A percentile compares a stretch with the other conserved stretches of the same genome.
Conservation (phyloP, 2,113 vertebrate genomes). For the Callopanchax toddi region DNA sequence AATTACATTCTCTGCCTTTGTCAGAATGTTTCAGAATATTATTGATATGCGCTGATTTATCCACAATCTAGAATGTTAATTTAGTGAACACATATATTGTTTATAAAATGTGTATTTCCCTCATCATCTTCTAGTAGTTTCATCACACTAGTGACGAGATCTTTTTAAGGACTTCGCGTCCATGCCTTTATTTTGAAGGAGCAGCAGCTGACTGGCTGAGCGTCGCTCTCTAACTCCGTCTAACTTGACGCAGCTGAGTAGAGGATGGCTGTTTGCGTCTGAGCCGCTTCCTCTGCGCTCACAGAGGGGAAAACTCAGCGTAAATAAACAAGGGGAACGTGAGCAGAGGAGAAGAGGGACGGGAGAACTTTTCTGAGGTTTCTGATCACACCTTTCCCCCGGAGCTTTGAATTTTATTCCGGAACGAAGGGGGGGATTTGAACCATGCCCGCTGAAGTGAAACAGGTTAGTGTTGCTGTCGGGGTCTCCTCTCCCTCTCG, state of each 20-base stretch:
- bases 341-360: constrained; percentile 56
- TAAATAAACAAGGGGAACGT: constrained; percentile 45
- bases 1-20: too few species aligned
- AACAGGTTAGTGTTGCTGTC: constrained; percentile 82
- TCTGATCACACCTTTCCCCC: constrained; percentile 10
- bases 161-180: too few species aligned
- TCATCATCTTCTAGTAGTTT: too few species aligned
- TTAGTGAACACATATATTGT: too few species aligned
- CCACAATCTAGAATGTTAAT: too few species aligned
- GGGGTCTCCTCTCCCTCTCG: constrained; percentile 23
- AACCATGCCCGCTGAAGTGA: constrained; percentile 88
- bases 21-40: too few species aligned
- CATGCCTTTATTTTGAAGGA: constrained; percentile 51
- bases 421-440: constrained; percentile 56
- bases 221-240: fast-evolving
- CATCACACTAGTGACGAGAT: too few species aligned
- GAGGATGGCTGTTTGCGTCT: constrained; percentile 76
- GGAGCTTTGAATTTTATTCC: constrained; percentile 43
- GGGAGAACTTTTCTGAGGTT: constrained; percentile 61
- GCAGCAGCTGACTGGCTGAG: neutral
- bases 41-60: too few species aligned
- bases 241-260: constrained; percentile 42
- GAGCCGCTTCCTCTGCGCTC: constrained; percentile 73
- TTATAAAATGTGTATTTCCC: too few species aligned
- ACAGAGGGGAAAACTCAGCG: constrained; percentile 56